phyloP scores from a whole-genome alignment of 2,113 vertebrate species.

The Henicopernis longicauda region DNA sequence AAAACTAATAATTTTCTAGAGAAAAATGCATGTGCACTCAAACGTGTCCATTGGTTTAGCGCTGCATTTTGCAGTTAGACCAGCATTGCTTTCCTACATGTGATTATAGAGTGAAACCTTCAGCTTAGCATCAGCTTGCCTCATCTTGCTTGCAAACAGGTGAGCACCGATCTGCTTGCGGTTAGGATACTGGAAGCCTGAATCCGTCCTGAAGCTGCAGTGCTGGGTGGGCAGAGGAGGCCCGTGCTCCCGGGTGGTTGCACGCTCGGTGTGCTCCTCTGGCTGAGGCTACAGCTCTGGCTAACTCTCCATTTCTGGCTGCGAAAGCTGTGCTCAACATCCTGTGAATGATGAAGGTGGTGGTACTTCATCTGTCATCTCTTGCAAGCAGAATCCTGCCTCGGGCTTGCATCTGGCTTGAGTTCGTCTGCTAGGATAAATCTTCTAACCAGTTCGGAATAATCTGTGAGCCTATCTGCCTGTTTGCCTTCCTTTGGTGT shows the following conservation, averaged over 20 bases:
- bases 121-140: neutral
- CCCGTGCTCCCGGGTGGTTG: rapidly evolving
- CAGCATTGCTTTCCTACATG: neutral
- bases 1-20: neutral
- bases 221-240: neutral
- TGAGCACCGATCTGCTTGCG: rapidly evolving
- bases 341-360: neutral
- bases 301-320: neutral
- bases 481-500: neutral
- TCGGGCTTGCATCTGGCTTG: neutral
- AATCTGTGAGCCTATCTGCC: neutral
- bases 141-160: rapidly evolving
- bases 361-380: neutral
- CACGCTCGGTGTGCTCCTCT: rapidly evolving
- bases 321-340: neutral
- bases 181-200: neutral
- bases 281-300: neutral
- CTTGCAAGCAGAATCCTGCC: neutral
- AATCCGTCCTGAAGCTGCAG: neutral
- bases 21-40: neutral
- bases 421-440: neutral
- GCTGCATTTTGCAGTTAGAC: neutral
- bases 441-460: neutral
- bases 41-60: rapidly evolving
- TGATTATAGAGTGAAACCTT: neutral